Base-by-base conservation (phyloP, 1,140 invertebrate genomes). In the Zeugodacus cucurbitae region DNA sequence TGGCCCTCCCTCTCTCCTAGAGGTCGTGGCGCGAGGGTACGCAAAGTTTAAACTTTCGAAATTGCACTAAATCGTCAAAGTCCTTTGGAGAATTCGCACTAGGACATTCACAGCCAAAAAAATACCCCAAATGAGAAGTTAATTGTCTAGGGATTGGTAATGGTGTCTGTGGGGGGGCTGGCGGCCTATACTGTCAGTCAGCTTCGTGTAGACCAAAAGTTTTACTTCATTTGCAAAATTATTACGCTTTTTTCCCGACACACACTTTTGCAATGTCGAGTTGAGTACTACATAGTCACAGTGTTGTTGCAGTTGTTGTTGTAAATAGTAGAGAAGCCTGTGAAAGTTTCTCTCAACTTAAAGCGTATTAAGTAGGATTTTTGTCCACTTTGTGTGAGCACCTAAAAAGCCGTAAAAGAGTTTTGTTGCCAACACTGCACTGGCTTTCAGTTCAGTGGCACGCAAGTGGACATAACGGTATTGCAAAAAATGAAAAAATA, bases 291-390 rank as follows among this genome's bases (percentile, higher is more conserved):
- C 10, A 54, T 54, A 54, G 48, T 17, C 14, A 17, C 17, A 70
- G 8, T 44, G 32, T 74, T n/a, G 32, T 41, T 41, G 32, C 22
- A 37, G n/a, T 74, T n/a, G 20, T 44, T 26, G 37, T 26, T 32
- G 62, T 32, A n/a, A 37, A 7, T n/a, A 17, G 70, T 82, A 26
- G 22, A n/a, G 67, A n/a, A 82, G 74, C 74, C 37, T 44, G n/a
- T 41, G 74, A 44, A 82, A 82, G 41, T 82, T 82, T 82, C 41
- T 6, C 67, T 5, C 41, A 82, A 82, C 74, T 82, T 82, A 82
- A 82, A 82, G 41, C 74, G 74, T 26, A 82, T 82, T 82, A 82
- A 48, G 26, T 82, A 26, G 74, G 74, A 82, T 82, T 82, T 82
- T 48, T 82, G 74, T 48, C 74, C 74, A 82, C 74, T 82, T 82